Base-by-base conservation (phyloP, 2,888 invertebrate genomes). In the Drosophila incognita region DNA sequence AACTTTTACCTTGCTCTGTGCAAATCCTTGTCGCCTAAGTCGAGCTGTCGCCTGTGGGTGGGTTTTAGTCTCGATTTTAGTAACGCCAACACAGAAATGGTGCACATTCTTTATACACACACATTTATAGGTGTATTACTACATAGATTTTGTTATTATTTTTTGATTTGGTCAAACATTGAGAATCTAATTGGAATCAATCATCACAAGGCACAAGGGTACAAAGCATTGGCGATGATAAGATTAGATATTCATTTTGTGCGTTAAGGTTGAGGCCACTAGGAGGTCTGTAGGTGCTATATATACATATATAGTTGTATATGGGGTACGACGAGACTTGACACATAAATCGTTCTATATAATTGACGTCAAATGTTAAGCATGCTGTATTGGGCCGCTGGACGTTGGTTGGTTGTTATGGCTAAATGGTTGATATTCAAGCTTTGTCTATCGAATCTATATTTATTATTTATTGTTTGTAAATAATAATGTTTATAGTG, bases 11-110 rank as follows among this genome's bases (percentile, higher is more conserved):
- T 92, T 92, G 56, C 78, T 87, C 74, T 83, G 82, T 48, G 92
- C 92, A 78, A 88, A 92, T 92, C 92, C 92, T 85, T 87, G 87
- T 54, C 92, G 90, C 74, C 80, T 92, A 72, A 82, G 69, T 81
- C 87, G 90, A 60, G 91, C 91, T 73, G 78, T 27, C 67, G 91
- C 82, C 92, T 92, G 82, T 83, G 69, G 79, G 77, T 57, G 49
- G 62, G 59, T 75, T 65, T 88, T 89, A 87, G 85, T 87, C 74
- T 76, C 60, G 73, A 53, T 65, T 68, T 84, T 76, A 87, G 81
- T 86, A 76, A 70, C 66, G 73, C 62, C 76, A 81, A 83, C 79
- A 83, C 29, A 40, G 42, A 75, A 57, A 71, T 83, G 81, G 79
- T 72, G 71, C 59, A 70, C 64, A 63, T 58, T 58, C 57, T 58